Percentiles rank a stretch among this genome's conserved stretches.
These are phyloP conservation scores for Minunthozetes semirufus DNA, from an alignment of 2,888 invertebrate genomes.

Conservation along the genomic window DNA sequence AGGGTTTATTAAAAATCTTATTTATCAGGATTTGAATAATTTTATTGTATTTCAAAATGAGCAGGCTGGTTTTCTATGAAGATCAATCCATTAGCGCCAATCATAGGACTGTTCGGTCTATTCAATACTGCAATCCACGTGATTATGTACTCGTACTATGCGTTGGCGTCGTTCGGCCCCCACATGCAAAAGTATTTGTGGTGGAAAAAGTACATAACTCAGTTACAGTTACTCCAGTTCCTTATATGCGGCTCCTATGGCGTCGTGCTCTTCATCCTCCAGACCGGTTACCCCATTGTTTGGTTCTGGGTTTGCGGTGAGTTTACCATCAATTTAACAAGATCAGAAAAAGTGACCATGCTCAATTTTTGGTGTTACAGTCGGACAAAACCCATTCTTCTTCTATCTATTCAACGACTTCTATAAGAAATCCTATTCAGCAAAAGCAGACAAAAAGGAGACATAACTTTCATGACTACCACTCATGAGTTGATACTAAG, in stretches of 20 bases:
- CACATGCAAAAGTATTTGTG: conserved; percentile 29
- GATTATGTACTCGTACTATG: conserved; percentile 30
- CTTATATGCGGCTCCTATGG: conserved; percentile 17
- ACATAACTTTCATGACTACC: neutral
- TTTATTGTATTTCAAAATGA: neutral
- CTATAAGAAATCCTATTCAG: conserved; percentile 30
- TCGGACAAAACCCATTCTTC: conserved; percentile 28
- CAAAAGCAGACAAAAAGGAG: neutral
- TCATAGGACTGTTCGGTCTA: conserved; percentile 25
- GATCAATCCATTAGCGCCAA: conserved; percentile 31
- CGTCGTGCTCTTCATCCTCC: neutral
- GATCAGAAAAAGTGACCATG: too few species aligned
- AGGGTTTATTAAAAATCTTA: too few species aligned
- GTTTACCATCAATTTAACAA: too few species aligned
- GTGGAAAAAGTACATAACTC: conserved; percentile 36
- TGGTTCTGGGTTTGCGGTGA: conserved; percentile 26
- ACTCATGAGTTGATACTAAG: neutral
- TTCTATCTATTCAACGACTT: conserved; percentile 30
- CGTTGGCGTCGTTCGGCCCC: neutral
- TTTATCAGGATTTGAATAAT: too few species aligned
- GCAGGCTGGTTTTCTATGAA: conserved; percentile 35
- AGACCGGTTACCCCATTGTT: conserved; percentile 33
- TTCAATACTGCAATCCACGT: conserved; percentile 28
- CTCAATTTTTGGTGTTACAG: neutral
- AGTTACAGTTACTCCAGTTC: conserved; percentile 33